Percentiles rank a stretch among this genome's conserved stretches.
Evolutionary conservation across 2,113 vertebrate species (phyloP).

Genomic region (Ceyx melanurus): DNA sequence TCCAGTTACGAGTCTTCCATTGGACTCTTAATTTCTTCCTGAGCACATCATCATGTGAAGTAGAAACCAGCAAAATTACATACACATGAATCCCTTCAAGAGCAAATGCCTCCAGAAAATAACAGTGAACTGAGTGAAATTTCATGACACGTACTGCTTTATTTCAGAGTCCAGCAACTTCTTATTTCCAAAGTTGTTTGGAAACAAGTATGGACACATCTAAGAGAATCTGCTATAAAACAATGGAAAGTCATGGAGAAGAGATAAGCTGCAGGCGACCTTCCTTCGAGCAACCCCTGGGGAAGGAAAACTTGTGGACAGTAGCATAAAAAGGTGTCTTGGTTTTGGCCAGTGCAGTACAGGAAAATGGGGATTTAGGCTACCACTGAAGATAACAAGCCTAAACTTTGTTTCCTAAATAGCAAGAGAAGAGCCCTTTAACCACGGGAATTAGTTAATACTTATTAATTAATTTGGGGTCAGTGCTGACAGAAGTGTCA

Average conservation of each 20-base stretch:
- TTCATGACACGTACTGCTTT: background rate
- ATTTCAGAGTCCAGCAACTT: background rate
- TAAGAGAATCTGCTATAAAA: background rate
- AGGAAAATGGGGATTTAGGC: background rate
- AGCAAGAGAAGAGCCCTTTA: background rate
- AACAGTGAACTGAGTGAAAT: background rate
- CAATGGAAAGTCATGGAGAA: background rate
- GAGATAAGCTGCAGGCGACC: background rate
- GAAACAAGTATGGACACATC: background rate
- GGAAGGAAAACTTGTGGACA: background rate
- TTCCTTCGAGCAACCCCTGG: background rate
- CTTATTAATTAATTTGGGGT: background rate
- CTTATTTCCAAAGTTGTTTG: background rate
- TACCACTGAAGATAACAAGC: background rate
- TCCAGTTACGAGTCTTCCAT: background rate
- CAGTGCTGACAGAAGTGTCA: background rate
- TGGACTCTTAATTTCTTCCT: background rate
- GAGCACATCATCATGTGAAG: background rate
- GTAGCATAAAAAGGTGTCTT: background rate
- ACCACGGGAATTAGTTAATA: background rate
- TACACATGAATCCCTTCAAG: background rate
- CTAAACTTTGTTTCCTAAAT: background rate
- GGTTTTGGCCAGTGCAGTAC: background rate
- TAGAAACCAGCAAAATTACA: background rate
- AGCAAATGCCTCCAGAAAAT: background rate